phyloP scores from a whole-genome alignment of 1,140 invertebrate species.

The Aphis craccivora region DNA sequence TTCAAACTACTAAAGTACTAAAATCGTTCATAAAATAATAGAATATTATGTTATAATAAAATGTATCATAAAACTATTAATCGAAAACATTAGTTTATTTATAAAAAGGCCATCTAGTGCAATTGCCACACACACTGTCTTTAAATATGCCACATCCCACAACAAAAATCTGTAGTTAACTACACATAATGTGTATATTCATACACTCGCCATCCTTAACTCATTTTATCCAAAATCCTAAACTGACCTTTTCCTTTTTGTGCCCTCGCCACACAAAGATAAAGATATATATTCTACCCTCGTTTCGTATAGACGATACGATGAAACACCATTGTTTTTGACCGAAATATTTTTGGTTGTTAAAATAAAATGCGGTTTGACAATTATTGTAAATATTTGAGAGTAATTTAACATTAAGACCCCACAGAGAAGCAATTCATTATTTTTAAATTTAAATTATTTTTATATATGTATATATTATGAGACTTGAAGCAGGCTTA shows the following conservation, averaged over 20 bases:
- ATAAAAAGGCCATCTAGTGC: neutral
- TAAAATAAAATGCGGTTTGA: neutral
- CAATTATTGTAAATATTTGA: neutral
- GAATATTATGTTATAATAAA: too few relatives aligned
- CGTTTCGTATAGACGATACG: neutral
- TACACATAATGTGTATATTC: neutral
- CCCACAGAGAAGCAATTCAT: neutral
- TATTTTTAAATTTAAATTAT: neutral
- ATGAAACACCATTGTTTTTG: neutral
- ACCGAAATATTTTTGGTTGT: neutral
- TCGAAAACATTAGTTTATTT: neutral
- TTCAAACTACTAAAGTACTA: too few relatives aligned
- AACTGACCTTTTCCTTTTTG: neutral
- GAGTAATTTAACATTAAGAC: neutral
- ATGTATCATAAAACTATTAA: too few relatives aligned
- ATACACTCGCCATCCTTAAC: neutral
- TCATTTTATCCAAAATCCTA: neutral
- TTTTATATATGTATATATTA: neutral
- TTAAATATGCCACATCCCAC: neutral
- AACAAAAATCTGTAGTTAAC: neutral
- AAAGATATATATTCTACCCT: neutral
- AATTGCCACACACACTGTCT: neutral
- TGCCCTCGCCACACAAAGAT: neutral
- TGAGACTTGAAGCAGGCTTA: neutral
- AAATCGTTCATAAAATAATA: too few relatives aligned